Conservation (phyloP, 2,797 vertebrate genomes). For the Poeciliopsis paucimaculata region DNA sequence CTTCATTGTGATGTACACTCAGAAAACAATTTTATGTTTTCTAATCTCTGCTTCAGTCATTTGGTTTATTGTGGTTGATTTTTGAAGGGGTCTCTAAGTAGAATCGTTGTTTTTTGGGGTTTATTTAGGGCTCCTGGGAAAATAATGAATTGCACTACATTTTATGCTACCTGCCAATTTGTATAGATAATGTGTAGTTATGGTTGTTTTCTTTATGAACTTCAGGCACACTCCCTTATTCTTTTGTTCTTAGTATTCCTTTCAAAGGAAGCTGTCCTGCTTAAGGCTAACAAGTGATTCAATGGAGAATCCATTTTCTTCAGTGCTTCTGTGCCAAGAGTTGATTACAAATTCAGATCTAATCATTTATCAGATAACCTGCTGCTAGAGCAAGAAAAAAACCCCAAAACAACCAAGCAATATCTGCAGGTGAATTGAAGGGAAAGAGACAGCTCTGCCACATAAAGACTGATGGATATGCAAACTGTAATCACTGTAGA, state of each 20-base stretch:
- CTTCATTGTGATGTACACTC: constrained; percentile 8
- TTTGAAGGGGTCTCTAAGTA: neutral
- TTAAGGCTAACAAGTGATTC: constrained; percentile 22
- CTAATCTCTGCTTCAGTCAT: constrained; percentile 24
- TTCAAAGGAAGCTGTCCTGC: constrained; percentile 31
- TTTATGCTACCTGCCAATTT: neutral
- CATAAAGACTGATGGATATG: neutral
- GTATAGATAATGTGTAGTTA: neutral
- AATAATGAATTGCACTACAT: neutral
- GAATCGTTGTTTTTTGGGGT: constrained; percentile 13
- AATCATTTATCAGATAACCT: constrained; percentile 36
- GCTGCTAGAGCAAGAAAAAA: neutral
- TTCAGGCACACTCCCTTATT: neutral
- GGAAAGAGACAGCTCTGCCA: constrained; percentile 7
- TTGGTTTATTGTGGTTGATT: constrained; percentile 26
- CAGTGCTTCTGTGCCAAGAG: constrained; percentile 27
- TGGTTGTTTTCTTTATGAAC: neutral
- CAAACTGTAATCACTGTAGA: neutral
- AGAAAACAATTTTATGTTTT: constrained; percentile 19
- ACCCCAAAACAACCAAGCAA: constrained; percentile 4
- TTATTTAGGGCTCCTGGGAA: constrained; percentile 17
- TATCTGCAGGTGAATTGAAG: constrained; percentile 11
- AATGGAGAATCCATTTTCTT: constrained; percentile 27
- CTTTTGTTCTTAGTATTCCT: constrained; percentile 13
- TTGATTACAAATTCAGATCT: constrained; percentile 44